Evolutionary conservation across 1,140 invertebrate species (phyloP).

Genomic region (Dendrolimus punctatus): DNA sequence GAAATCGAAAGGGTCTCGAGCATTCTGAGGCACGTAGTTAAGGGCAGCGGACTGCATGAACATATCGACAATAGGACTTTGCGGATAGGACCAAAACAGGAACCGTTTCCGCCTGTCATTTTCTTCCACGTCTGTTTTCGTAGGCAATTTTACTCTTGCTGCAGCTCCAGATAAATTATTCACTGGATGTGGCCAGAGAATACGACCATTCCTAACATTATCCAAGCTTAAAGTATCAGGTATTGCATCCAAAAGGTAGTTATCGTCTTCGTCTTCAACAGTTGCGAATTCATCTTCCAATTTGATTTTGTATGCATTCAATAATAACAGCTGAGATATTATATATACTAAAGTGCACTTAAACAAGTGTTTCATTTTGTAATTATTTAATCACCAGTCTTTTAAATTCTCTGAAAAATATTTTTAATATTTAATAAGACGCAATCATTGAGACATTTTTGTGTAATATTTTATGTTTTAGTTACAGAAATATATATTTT

Average conservation of each 20-base stretch:
- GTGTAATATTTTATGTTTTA: no score
- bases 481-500: no score
- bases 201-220: constrained; percentile 27
- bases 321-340: background rate
- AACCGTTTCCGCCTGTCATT: constrained; percentile 29
- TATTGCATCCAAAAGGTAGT: constrained; percentile 17
- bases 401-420: no score
- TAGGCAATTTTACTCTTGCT: constrained; percentile 3
- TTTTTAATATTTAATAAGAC: no score
- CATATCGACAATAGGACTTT: constrained; percentile 49
- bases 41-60: constrained; percentile 44
- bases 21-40: constrained; percentile 43
- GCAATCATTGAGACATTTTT: no score
- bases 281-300: constrained; percentile 32
- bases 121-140: constrained; percentile 1
- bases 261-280: constrained; percentile 29
- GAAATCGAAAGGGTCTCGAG: constrained; percentile 54
- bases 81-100: constrained; percentile 35
- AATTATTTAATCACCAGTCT: no score
- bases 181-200: constrained; percentile 48
- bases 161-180: constrained; percentile 7
- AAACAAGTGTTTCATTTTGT: background rate
- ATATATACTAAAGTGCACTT: background rate
- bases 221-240: constrained; percentile 1
- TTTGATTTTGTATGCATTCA: constrained; percentile 13